phyloP scores from a whole-genome alignment of 2,888 invertebrate genomes.

The Apodemia mormo region DNA sequence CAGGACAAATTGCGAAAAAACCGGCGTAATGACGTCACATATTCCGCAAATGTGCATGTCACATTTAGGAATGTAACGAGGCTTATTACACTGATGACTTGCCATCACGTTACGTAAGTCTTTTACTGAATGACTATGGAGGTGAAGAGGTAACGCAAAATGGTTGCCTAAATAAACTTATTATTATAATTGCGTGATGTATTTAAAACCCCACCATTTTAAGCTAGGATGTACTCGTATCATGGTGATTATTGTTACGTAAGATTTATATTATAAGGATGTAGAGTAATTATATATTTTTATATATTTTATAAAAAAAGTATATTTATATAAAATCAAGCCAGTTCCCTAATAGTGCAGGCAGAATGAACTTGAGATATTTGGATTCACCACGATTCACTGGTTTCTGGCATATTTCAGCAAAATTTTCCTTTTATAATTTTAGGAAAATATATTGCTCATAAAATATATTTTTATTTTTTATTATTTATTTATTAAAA shows the following conservation, averaged over 20 bases:
- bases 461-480: too few species aligned
- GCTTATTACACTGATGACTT: conserved; percentile 59
- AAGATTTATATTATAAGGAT: background rate
- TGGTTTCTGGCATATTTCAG: too few species aligned
- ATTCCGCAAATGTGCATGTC: conserved; percentile 38
- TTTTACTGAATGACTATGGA: conserved; percentile 59
- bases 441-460: too few species aligned
- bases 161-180: conserved; percentile 33
- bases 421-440: too few species aligned
- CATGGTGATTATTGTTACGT: background rate
- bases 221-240: background rate
- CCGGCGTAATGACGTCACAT: conserved; percentile 56
- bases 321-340: background rate
- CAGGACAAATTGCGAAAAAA: conserved; percentile 68
- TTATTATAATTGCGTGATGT: conserved; percentile 7
- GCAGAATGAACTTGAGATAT: background rate
- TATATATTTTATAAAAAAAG: too few species aligned
- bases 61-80: conserved; percentile 51
- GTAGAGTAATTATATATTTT: too few species aligned
- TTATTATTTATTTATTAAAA: too few species aligned
- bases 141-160: conserved; percentile 65
- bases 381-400: too few species aligned
- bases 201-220: background rate
- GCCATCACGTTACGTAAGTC: conserved; percentile 49
- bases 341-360: background rate